phyloP scores from a whole-genome alignment of 2,113 vertebrate genomes.

The Pleuronectes platessa region DNA sequence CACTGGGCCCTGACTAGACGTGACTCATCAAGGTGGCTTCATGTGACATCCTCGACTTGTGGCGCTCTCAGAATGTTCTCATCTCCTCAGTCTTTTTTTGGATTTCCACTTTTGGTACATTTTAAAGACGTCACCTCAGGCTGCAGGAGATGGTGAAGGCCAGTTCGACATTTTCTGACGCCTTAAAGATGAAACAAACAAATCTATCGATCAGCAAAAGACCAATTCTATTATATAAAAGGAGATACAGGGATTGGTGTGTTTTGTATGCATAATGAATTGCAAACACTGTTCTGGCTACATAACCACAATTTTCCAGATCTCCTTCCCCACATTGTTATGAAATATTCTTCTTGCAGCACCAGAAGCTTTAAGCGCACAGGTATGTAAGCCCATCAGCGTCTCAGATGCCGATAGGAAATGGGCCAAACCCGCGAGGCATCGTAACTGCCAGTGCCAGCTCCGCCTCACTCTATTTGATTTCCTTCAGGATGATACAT shows the following conservation, averaged over 20 bases:
- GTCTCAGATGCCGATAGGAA: constrained; percentile 30
- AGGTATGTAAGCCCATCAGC: constrained; percentile 9
- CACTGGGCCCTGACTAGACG: background rate
- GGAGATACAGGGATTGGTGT: background rate
- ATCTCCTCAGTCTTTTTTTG: background rate
- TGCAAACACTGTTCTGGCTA: background rate
- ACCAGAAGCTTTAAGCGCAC: constrained; percentile 22
- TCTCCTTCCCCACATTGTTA: constrained; percentile 7
- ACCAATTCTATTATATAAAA: background rate
- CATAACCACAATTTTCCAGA: constrained; percentile 11
- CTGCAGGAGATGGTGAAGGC: background rate
- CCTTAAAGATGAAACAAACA: background rate
- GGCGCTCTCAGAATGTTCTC: too few species aligned
- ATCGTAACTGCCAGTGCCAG: constrained; percentile 39
- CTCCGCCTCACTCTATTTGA: constrained; percentile 51
- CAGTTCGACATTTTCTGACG: background rate
- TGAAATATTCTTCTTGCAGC: background rate
- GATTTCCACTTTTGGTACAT: background rate
- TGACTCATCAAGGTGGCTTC: background rate
- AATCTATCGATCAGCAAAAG: background rate
- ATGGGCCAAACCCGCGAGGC: constrained; percentile 23
- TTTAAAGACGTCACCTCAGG: background rate
- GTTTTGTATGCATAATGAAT: background rate
- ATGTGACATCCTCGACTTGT: background rate
- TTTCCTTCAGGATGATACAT: constrained; percentile 66